Base-by-base conservation (phyloP, 2,797 vertebrate genomes). In the Gymnothorax javanicus region DNA sequence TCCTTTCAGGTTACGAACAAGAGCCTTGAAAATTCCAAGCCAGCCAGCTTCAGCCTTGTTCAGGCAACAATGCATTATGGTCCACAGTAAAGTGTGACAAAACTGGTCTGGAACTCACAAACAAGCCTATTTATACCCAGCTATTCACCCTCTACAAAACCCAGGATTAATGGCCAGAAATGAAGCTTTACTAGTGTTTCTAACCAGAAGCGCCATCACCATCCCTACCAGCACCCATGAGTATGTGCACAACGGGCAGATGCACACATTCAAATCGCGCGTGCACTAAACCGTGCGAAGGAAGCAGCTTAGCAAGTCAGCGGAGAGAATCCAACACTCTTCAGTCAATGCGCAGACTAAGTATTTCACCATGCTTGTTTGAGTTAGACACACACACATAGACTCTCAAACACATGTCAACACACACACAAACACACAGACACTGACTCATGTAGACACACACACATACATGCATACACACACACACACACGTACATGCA, bases 401-500 rank as follows among this genome's bases (percentile, higher is more conserved):
- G 15, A 57, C 64, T 25, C 54, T 13, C 7, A 33, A 50, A 56
- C 60, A 84, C 84, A 54, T 52, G 69, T 23, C 50, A n/a, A 27
- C 82, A 17, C 54, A 25, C 23, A 43, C 84, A 71, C 84, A 54
- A 33, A 67, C 83, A 52, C 85, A 43, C 58, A 52, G 7, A 75
- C 15, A 73, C 23, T 20, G 60, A 83, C 27, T 43, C 33, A 43
- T 2, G 33, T 43, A 43, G 33, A 82, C 57, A 81, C 9, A 82
- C 86, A 56, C 73, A 52, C 15, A 13, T 20, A n/a, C 85, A 54
- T n/a, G n/a, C 54, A 86, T 23, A 54, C 54, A 69, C 20, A 33
- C 73, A 86, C 56, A 86, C 73, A 50, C 69, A 52, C 58, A 81
- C 75, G 64, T 59, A 81, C 12, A 62, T 71, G 23, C 71, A 59